Percentiles rank a stretch among this genome's conserved stretches.
These are phyloP conservation scores for Caradrina kadenii DNA, from an alignment of 2,888 invertebrate species.

Conservation along the genomic window DNA sequence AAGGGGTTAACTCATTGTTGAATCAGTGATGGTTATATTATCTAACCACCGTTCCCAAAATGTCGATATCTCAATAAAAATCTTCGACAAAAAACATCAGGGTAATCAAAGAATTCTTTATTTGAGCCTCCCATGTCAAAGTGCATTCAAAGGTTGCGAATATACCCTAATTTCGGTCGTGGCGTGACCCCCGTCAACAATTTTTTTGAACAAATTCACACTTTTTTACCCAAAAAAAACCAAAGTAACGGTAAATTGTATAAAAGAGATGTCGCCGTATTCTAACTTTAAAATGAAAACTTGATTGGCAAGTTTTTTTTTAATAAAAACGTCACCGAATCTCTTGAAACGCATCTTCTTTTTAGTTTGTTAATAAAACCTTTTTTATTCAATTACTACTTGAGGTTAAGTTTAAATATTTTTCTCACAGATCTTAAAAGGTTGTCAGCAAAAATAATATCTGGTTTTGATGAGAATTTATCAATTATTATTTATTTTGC, in stretches of 20 bases:
- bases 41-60: constrained; percentile 85
- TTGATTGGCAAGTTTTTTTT: constrained; percentile 88
- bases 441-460: constrained; percentile 32
- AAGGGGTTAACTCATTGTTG: constrained; percentile 80
- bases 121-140: constrained; percentile 86
- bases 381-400: constrained; percentile 75
- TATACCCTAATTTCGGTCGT: constrained; percentile 88
- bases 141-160: constrained; percentile 88
- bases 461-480: constrained; percentile 39
- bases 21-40: constrained; percentile 79
- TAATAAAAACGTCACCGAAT: constrained; percentile 78
- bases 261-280: constrained; percentile 83
- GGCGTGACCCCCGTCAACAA: constrained; percentile 90
- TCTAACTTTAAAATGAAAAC: constrained; percentile 87
- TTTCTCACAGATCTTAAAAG: constrained; percentile 82
- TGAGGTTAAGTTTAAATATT: constrained; percentile 73
- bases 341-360: constrained; percentile 82
- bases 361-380: constrained; percentile 76
- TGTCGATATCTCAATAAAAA: constrained; percentile 86
- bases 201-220: constrained; percentile 84
- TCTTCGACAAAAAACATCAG: constrained; percentile 79
- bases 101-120: constrained; percentile 85
- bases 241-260: constrained; percentile 83
- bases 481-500: constrained; percentile 47
- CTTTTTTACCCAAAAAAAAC: constrained; percentile 81